Base-by-base conservation (phyloP, 2,113 vertebrate genomes). In the Acrocephalus kingi region DNA sequence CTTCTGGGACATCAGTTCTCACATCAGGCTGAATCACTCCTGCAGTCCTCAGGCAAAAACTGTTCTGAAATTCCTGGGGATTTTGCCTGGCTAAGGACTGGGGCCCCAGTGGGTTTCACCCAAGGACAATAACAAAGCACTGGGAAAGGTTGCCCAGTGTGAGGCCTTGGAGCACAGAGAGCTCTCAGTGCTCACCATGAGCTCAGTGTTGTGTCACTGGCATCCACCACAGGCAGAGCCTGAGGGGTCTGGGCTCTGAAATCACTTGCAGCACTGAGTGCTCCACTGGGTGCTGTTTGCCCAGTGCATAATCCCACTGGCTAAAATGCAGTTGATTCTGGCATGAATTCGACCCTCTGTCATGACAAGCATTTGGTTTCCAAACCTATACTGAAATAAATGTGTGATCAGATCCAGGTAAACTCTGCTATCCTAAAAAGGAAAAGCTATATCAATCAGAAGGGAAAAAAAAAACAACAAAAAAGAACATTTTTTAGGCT, bases 11-110 rank as follows among this genome's bases (percentile, higher is more conserved):
- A 49, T 82, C 37, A 63, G 41, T 78, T 72, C 66, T 88, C 62
- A 64, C 77, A n/a, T 41, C 56, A n/a, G 77, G 41, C 93, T 91
- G 77, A 92, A 95, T 93, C 62, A 89, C 31, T 89, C 63, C 69
- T 61, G n/a, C 52, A 59, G 45, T 55, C 55, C 54, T 82, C 9
- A 69, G 81, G 66, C 56, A 89, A 84, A 93, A 93, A 52, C 75
- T 10, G 27, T n/a, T 9, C n/a, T 94, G 81, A 72, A 82, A 58
- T 56, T 92, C 54, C 49, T 76, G n/a, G 43, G 64, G 74, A 79
- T 89, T 93, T 87, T 87, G 89, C 46, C 66, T 69, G 68, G 49
- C 8, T 82, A 39, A 82, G 76, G 66, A 37, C 41, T 52, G 52
- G 30, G 31, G 45, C 41, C 37, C 37, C 45, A 41, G 0, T 43